A percentile compares a stretch with the other conserved stretches of the same genome.
Evolutionary conservation across 1,140 invertebrate species (phyloP).

Genomic region (Bombus superbus): DNA sequence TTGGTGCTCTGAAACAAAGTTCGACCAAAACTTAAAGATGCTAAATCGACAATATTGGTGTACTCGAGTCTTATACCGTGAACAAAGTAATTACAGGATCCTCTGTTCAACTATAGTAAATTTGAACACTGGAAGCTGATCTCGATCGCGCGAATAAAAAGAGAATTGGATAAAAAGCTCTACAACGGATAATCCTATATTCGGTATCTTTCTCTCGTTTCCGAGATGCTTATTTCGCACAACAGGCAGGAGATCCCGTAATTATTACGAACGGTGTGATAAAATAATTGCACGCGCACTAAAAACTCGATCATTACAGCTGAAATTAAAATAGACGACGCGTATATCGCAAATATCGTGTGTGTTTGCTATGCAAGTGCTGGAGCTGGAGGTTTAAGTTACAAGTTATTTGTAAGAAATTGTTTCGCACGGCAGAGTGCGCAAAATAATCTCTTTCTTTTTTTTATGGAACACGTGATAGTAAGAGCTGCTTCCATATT

Average conservation of each 20-base stretch:
- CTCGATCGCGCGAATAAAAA: neutral
- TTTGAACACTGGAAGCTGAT: neutral
- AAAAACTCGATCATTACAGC: neutral
- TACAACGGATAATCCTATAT: neutral
- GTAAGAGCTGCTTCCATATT: slow-evolving; percentile 18
- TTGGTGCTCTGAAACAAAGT: neutral
- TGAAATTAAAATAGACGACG: neutral
- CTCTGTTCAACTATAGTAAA: neutral
- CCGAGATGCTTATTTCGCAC: too few species aligned
- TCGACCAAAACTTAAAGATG: slow-evolving; percentile 1
- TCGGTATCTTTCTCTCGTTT: neutral
- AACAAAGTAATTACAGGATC: slow-evolving; percentile 14
- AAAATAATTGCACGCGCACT: neutral
- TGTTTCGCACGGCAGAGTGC: neutral
- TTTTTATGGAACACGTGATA: neutral
- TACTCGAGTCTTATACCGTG: neutral
- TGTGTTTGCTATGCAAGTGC: slow-evolving; percentile 21
- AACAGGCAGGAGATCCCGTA: neutral
- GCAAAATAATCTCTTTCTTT: neutral
- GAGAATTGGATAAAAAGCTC: neutral
- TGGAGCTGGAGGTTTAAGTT: slow-evolving; percentile 27
- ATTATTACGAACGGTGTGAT: slow-evolving; percentile 1
- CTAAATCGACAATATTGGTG: neutral
- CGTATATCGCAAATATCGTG: neutral
- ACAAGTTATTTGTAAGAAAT: neutral